A percentile compares a stretch with the other conserved stretches of the same genome.
Conservation (phyloP, 2,888 invertebrate species). For the Dicycla oo region DNA sequence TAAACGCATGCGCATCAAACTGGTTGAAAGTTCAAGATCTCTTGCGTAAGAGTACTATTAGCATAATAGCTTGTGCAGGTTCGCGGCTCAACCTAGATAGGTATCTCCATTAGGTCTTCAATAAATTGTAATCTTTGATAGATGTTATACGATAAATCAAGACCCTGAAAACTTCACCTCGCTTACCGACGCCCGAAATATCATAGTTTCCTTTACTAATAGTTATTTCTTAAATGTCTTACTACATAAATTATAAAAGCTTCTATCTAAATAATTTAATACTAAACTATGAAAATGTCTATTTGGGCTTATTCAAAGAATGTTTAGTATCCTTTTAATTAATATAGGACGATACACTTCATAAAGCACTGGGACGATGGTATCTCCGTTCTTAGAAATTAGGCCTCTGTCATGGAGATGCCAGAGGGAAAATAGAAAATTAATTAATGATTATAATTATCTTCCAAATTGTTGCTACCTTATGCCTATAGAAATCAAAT, state of each 20-base stretch:
- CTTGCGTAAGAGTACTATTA: slow-evolving; percentile 42
- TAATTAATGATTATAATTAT: background rate
- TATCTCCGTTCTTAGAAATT: no score
- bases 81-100: background rate
- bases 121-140: background rate
- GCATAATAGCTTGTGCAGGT: slow-evolving; percentile 5
- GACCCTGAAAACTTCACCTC: background rate
- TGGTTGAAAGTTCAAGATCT: slow-evolving; percentile 52
- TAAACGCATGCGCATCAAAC: slow-evolving; percentile 50
- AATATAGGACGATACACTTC: background rate
- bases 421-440: no score
- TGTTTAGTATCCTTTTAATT: background rate
- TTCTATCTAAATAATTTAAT: background rate
- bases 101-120: background rate
- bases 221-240: background rate
- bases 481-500: slow-evolving; percentile 27
- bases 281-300: background rate
- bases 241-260: background rate
- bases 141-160: background rate
- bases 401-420: no score
- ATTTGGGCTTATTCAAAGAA: background rate
- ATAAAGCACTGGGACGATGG: no score
- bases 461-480: slow-evolving; percentile 1
- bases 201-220: background rate
- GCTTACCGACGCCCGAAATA: no score